Percentiles rank a stretch among this genome's conserved stretches.
phyloP scores from a whole-genome alignment of 64 coral and sea anemone species.

The Montipora sp. region DNA sequence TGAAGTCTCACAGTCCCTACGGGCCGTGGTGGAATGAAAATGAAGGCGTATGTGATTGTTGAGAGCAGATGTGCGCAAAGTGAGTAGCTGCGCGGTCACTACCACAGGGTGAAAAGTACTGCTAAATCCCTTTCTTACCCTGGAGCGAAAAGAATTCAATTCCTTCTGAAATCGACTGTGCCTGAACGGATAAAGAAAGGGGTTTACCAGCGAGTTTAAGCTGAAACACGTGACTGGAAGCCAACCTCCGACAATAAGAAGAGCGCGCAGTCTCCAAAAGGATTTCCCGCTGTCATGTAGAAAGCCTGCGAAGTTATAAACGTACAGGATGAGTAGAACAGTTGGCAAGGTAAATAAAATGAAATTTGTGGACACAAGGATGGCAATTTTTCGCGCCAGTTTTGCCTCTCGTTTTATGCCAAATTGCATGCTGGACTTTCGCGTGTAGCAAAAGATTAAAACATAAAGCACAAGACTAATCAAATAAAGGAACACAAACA shows the following conservation, averaged over 20 bases:
- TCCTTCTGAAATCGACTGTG: conserved; percentile 61
- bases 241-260: conserved; percentile 63
- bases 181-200: conserved; percentile 65
- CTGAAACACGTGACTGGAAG: conserved; percentile 60
- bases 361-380: conserved; percentile 48
- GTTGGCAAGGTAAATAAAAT: conserved; percentile 61
- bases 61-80: conserved; percentile 10
- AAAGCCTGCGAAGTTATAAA: conserved; percentile 45
- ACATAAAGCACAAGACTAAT: conserved; percentile 30
- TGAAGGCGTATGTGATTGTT: conserved; percentile 22
- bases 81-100: conserved; percentile 2
- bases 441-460: conserved; percentile 44
- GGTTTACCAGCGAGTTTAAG: conserved; percentile 60
- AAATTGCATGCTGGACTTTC: conserved; percentile 19
- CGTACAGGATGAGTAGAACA: conserved; percentile 57
- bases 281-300: conserved; percentile 23
- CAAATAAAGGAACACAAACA: conserved; percentile 25
- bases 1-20: conserved; percentile 18
- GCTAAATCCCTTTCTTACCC: neutral
- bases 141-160: neutral
- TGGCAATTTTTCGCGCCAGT: conserved; percentile 39
- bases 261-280: conserved; percentile 25
- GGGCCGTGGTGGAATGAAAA: conserved; percentile 10
- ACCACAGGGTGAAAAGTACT: conserved; percentile 19
- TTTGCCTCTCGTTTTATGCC: conserved; percentile 62